Percentiles rank a stretch among this genome's conserved stretches.
Evolutionary conservation across 2,113 vertebrate species (phyloP).

Genomic region (Montifringilla adamsi): DNA sequence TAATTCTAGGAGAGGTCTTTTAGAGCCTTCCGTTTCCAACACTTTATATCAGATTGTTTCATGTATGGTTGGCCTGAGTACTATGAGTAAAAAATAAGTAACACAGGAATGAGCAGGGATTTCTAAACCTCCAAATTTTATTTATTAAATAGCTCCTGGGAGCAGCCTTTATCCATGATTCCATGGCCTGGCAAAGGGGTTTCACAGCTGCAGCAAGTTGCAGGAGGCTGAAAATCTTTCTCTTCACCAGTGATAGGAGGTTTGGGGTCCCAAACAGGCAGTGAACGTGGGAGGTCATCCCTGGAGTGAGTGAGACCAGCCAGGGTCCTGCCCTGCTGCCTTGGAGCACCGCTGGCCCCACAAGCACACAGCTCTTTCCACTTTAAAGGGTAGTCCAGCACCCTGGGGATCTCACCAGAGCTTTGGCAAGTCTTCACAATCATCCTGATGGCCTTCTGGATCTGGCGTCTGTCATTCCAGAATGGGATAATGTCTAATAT

Average conservation of each 20-base stretch:
- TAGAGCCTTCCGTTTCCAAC: not conserved
- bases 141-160: not conserved
- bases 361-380: not conserved
- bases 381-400: not conserved
- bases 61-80: not conserved
- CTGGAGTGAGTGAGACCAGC: not conserved
- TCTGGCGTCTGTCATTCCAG: not conserved
- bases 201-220: not conserved
- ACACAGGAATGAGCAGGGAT: not conserved
- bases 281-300: accelerated
- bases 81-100: not conserved
- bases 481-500: not conserved
- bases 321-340: not conserved
- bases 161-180: not conserved
- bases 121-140: not conserved
- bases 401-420: not conserved
- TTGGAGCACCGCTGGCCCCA: not conserved
- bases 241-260: not conserved
- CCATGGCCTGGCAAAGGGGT: not conserved
- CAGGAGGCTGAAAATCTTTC: not conserved
- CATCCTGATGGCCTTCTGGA: not conserved
- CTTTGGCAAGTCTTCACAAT: not conserved
- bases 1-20: not conserved
- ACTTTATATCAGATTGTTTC: not conserved
- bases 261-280: not conserved